A percentile compares a stretch with the other conserved stretches of the same genome.
phyloP scores from a whole-genome alignment of 1,140 invertebrate species.

The Harlomillsia oculata region DNA sequence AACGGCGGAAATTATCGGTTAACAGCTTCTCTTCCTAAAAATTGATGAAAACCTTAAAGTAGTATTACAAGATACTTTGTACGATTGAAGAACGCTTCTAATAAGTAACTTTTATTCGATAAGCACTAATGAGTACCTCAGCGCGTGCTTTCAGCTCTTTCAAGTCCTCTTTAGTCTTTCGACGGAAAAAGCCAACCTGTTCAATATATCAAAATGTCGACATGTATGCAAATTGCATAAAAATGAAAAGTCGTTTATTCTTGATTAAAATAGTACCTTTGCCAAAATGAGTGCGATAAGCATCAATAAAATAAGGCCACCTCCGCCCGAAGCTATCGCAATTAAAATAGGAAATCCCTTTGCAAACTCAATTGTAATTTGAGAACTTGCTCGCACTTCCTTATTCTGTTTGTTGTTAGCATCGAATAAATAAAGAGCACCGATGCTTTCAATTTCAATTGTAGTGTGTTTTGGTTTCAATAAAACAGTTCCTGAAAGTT shows the following conservation, averaged over 20 bases:
- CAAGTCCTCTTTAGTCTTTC: conserved; percentile 39
- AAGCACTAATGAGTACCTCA: too few relatives aligned
- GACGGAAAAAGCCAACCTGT: conserved; percentile 40
- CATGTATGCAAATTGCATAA: background rate
- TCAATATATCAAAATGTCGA: background rate
- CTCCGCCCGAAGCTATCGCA: background rate
- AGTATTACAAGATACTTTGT: too few relatives aligned
- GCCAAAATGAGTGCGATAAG: background rate
- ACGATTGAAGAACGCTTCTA: too few relatives aligned
- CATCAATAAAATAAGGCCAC: background rate
- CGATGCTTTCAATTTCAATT: background rate
- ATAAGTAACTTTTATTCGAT: too few relatives aligned
- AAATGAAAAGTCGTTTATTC: too few relatives aligned
- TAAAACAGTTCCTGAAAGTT: background rate
- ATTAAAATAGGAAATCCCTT: background rate
- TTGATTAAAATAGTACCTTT: too few relatives aligned
- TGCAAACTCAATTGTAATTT: background rate
- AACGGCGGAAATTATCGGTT: too few relatives aligned
- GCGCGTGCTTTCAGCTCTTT: conserved; percentile 35
- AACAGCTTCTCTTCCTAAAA: too few relatives aligned
- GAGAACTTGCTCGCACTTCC: background rate
- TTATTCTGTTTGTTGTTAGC: background rate
- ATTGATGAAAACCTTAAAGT: too few relatives aligned
- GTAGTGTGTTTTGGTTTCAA: background rate
- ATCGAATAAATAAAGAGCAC: background rate